Evolutionary conservation across 1,140 invertebrate species (phyloP).

Genomic region (Anastrepha obliqua): DNA sequence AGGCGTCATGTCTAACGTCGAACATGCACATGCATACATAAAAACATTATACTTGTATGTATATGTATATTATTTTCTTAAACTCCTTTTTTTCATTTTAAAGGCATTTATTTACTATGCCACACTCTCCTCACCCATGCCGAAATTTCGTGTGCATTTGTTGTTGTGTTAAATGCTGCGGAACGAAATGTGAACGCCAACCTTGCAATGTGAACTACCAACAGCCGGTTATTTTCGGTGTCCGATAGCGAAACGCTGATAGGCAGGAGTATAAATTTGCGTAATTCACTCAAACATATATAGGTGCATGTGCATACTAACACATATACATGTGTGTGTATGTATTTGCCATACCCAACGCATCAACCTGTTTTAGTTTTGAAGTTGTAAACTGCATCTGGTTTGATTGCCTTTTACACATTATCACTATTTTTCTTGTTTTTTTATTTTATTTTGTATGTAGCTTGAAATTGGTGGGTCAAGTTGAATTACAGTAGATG

Average conservation of each 20-base stretch:
- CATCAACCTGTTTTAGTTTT: too few relatives aligned
- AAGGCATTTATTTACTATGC: neutral
- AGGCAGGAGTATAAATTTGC: neutral
- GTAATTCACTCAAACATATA: neutral
- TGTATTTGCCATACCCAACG: too few relatives aligned
- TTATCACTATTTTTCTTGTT: too few relatives aligned
- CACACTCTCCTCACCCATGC: neutral
- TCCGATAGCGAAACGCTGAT: neutral
- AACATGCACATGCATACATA: too few relatives aligned
- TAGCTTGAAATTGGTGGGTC: too few relatives aligned
- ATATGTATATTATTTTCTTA: neutral
- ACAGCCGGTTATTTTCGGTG: conserved; percentile 10
- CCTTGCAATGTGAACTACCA: conserved; percentile 1
- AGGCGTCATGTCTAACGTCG: neutral
- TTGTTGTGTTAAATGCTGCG: conserved; percentile 35
- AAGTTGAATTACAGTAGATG: too few relatives aligned
- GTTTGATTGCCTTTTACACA: too few relatives aligned
- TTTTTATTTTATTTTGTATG: too few relatives aligned
- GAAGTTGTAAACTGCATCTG: too few relatives aligned
- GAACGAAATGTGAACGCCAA: conserved; percentile 17
- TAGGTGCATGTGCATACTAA: neutral
- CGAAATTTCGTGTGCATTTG: neutral
- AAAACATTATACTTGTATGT: neutral
- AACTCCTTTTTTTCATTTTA: neutral
- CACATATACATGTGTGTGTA: too few relatives aligned